Evolutionary conservation across 2,888 invertebrate genomes (phyloP), one percentile per base, ranked within the genome.

Genomic region (Xylocampa areola): DNA sequence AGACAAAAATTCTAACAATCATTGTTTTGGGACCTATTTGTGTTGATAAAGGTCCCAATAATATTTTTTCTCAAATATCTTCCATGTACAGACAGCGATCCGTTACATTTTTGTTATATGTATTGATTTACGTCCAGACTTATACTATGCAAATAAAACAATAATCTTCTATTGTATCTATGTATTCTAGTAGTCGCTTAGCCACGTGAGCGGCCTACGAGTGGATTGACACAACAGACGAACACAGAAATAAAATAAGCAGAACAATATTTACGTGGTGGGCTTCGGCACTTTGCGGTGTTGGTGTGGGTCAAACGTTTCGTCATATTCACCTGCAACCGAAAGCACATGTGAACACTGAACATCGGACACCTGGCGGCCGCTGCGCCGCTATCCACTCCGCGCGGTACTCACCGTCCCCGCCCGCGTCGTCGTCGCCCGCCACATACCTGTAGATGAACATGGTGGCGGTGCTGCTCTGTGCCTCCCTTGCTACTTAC

Each of bases 281-380:
- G 97, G 96, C 84, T 95, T 95, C 40, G 95, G 94, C 10, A 96
- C 92, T 63, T 95, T 94, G 44, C 97, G 94, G 79, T 97, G 95
- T 4, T 94, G 80, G 80, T 96, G 96, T 0, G 97, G 97, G 86
- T 97, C 96, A 76, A 96, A 97, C 2, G 87, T 85, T 4, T 87
- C 87, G 1, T 80, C 83, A 5, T 81, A 76, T 4, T 76, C 76
- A 2, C 70, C 79, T 76, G 62, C 7, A 77, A 78, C 11, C 50
- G 4, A 47, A 29, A 4, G 11, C 2, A 21, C 19, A 4, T 6
- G 7, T 25, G 39, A 13, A 23, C 2, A 14, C n/a, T 25, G 8
- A 25, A 8, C 25, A 6, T 25, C 7, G 8, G 25, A 32, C n/a
- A 11, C 27, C 19, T 1, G 21, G 19, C 27, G 33, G 4, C 27